Base-by-base conservation (phyloP, 2,888 invertebrate species). In the Apodemia hepburni region DNA sequence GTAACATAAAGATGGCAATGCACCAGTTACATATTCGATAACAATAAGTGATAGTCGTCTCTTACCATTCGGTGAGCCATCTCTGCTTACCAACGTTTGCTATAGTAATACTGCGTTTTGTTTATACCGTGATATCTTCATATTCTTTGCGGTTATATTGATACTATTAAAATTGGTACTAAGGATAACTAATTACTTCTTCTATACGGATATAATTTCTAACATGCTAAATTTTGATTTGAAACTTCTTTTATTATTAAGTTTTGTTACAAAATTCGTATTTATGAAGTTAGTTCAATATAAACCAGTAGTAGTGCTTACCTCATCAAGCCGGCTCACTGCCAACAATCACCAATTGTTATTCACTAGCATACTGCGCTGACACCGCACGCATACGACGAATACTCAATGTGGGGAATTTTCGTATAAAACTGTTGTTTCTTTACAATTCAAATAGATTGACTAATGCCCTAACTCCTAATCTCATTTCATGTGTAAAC, bases 391-490 rank as follows among this genome's bases (percentile, higher is more conserved):
- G 82, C 86, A 83, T 84, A 82, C 80, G 38, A 68, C 77, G 86
- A 82, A 89, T 90, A 80, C 84, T 75, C 80, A 83, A 87, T 87
- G 87, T 77, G 83, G 84, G 87, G 86, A 88, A 86, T 90, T 86
- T 81, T 83, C 77, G 78, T 80, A 79, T 80, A 78, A 80, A 62
- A 35, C 51, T 17, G 38, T 22, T 22, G 18, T 51, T 51, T 51
- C 51, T 51, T 51, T 51, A 51, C 51, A 51, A 51, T 51, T 51
- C 51, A 51, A 22, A 51, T 51, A 22, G 51, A 51, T 22, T 51
- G 51, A 22, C 51, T 51, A 51, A 51, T 51, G 51, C 8, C 22
- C 12, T 12, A 38, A 38, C 38, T 38, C 12, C 51, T 11, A 22
- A 51, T 51, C 51, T 51, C 18, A 51, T 51, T 51, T 51, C 11